Percentiles rank a stretch among this genome's conserved stretches.
phyloP scores from a whole-genome alignment of 2,113 vertebrate genomes.

The Mobula birostris region DNA sequence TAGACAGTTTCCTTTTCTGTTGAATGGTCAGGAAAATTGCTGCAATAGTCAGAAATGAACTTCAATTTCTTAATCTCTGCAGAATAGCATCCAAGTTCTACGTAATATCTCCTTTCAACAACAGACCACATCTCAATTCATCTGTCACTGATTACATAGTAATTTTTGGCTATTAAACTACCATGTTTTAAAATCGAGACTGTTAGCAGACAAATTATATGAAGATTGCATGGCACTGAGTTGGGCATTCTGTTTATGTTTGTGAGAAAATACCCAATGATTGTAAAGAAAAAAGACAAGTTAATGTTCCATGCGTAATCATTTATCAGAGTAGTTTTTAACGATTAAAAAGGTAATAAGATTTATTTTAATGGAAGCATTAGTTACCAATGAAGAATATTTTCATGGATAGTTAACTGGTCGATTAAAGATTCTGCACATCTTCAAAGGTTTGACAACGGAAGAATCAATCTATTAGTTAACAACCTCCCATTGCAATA shows the following conservation, averaged over 20 bases:
- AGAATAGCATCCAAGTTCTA: not conserved
- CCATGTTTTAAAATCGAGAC: not conserved
- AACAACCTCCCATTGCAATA: not conserved
- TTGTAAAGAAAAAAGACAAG: not conserved
- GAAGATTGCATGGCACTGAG: not conserved
- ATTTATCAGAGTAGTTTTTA: not conserved
- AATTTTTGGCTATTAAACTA: not conserved
- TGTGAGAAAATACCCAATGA: not conserved
- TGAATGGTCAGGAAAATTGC: not conserved
- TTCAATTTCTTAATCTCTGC: not conserved
- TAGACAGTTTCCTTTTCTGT: not conserved
- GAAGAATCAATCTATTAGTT: not conserved
- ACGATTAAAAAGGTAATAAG: not conserved
- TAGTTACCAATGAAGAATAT: not conserved
- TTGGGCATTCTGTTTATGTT: not conserved
- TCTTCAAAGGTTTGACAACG: not conserved
- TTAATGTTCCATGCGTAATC: not conserved
- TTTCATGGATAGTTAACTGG: not conserved
- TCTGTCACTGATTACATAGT: not conserved
- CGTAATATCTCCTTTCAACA: not conserved
- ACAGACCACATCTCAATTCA: not conserved
- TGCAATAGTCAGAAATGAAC: not conserved
- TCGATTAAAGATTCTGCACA: not conserved
- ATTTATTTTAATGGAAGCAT: not conserved
- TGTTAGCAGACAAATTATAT: not conserved